These are phyloP conservation scores for Polydesmus complanatus DNA, from an alignment of 2,888 invertebrate species.

Conservation along the genomic window DNA sequence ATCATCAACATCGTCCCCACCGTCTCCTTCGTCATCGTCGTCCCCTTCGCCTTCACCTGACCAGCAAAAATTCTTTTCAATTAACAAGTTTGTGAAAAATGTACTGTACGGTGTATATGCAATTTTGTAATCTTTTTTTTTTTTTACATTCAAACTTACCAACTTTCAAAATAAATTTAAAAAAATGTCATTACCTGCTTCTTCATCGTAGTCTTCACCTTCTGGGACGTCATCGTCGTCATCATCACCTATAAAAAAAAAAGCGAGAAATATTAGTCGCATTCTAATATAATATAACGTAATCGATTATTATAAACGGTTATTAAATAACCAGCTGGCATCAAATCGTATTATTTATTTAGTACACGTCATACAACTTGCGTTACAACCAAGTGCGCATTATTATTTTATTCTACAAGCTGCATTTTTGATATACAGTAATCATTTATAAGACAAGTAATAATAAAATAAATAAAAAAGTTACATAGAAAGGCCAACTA, in stretches of 20 bases:
- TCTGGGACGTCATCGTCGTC: conserved; percentile 46
- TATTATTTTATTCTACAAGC: too few relatives aligned
- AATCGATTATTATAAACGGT: background rate
- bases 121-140: background rate
- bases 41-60: conserved; percentile 19
- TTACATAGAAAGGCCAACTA: background rate
- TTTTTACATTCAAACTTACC: background rate
- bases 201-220: conserved; percentile 49
- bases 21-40: conserved; percentile 19
- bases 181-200: conserved; percentile 32
- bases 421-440: too few relatives aligned
- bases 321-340: background rate
- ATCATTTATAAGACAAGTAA: background rate
- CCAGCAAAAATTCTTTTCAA: background rate
- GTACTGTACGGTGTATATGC: too few relatives aligned
- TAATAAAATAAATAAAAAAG: background rate
- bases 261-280: too few relatives aligned
- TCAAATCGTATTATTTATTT: background rate
- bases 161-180: background rate
- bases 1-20: conserved; percentile 16
- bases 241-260: conserved; percentile 36
- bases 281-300: conserved; percentile 1
- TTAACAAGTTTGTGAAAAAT: background rate
- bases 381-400: too few relatives aligned
- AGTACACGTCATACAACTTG: too few relatives aligned